Base-by-base conservation (phyloP, 1,140 invertebrate genomes). In the Periplaneta americana region DNA sequence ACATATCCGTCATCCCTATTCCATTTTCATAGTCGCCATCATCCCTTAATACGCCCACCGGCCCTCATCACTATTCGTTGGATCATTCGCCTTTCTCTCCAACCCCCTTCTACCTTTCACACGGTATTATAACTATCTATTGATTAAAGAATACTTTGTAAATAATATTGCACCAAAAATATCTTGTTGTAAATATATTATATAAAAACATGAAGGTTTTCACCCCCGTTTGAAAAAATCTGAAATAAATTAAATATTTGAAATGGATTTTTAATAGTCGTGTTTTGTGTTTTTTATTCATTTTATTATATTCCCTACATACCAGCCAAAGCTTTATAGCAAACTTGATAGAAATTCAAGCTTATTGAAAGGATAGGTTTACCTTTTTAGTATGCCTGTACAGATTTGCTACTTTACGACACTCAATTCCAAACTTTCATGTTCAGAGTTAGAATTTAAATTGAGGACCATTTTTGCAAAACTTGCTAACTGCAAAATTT, bases 201-300 rank as follows among this genome's bases (percentile, higher is more conserved):
- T 57, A 74, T n/a, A 74, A 80, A 48, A 80, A 66, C 39, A 34
- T 74, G 6, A 35, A 80, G 79, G 57, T 80, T 80, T 80, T 74
- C 79, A 80, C 79, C 79, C 79, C 79, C 48, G 79, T 80, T 80
- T 80, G 28, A 80, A 80, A 80, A 74, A 37, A 80, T 74, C 48
- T 35, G 35, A 34, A 80, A 57, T 80, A 80, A 80, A 80, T 80
- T 80, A 48, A 80, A 34, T 80, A 80, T 80, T 80, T 80, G 79
- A 80, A 80, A 74, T 80, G 66, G 77, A 78, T 78, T 78, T 77
- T 36, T 28, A 66, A 66, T 11, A 66, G 22, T 66, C 48, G 22
- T 66, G 48, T 66, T 34, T 77, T 77, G 22, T 77, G 6, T 34
- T 66, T 66, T 17, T 66, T 66, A 66, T 66, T 75, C 28, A 10